A percentile compares a stretch with the other conserved stretches of the same genome.
Conservation (phyloP, 2,797 vertebrate species). For the Aulostomus chinensis region DNA sequence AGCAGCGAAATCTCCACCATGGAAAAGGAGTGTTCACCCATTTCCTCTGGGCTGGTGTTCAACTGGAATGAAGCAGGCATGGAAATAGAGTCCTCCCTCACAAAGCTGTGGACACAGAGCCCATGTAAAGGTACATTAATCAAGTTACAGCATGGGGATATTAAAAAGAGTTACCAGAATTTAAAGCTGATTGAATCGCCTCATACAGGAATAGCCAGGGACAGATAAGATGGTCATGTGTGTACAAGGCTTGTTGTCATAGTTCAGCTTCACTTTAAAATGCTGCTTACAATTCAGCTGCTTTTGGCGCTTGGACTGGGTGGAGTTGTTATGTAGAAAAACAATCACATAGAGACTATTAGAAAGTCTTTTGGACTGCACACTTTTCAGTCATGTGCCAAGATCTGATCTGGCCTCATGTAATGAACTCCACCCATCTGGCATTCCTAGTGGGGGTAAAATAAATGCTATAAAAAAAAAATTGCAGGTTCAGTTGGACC, state of each 20-base stretch:
- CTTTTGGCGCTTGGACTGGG: constrained; percentile 15
- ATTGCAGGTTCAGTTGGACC: background rate
- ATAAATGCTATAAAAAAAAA: constrained; percentile 13
- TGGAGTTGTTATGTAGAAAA: constrained; percentile 47
- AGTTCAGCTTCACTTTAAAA: constrained; percentile 9
- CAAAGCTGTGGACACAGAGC: constrained; percentile 42
- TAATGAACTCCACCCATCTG: constrained; percentile 35
- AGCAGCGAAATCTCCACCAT: constrained; percentile 69
- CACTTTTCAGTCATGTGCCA: constrained; percentile 29
- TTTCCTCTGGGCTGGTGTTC: constrained; percentile 75
- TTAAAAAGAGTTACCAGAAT: constrained; percentile 3
- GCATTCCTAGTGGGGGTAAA: constrained; percentile 4
- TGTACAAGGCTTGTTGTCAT: background rate
- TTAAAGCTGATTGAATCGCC: constrained; percentile 6
- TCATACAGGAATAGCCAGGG: background rate
- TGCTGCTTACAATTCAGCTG: constrained; percentile 21
- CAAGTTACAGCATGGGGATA: constrained; percentile 5
- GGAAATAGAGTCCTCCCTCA: constrained; percentile 70
- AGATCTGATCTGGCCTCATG: constrained; percentile 37
- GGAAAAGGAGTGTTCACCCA: constrained; percentile 74
- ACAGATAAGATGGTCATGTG: background rate
- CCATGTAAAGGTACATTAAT: constrained; percentile 76
- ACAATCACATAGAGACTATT: constrained; percentile 37
- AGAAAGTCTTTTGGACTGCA: constrained; percentile 34
- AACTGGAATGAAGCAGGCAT: constrained; percentile 67